These are phyloP conservation scores for Morbakka virulenta DNA, from an alignment of 30 jellyfish, hydroid and myxozoan genomes.

Conservation along the genomic window DNA sequence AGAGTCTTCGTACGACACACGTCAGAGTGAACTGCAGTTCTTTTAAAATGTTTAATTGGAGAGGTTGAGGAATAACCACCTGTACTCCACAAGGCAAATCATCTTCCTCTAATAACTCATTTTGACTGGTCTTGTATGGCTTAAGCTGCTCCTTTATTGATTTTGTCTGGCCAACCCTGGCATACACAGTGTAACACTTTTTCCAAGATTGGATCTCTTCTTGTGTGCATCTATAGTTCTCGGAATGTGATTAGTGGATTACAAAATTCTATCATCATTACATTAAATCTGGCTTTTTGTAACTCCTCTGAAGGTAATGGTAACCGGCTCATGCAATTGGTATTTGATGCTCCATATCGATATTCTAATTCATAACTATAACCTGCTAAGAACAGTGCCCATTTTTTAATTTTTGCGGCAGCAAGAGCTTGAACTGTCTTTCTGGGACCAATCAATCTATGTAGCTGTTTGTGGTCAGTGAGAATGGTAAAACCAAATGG, in stretches of 20 bases:
- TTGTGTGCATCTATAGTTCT: too few relatives aligned
- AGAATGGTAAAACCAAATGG: too few relatives aligned
- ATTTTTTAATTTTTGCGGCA: too few relatives aligned
- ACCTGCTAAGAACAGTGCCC: too few relatives aligned
- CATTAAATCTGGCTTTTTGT: not conserved
- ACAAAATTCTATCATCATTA: not conserved
- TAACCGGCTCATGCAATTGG: not conserved
- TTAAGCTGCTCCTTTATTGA: not conserved
- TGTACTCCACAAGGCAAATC: not conserved
- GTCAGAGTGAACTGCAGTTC: conserved; percentile 1
- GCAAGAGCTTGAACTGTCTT: too few relatives aligned
- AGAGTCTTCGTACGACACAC: conserved; percentile 2
- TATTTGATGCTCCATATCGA: too few relatives aligned
- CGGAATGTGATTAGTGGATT: too few relatives aligned
- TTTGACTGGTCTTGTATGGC: not conserved
- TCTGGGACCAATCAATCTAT: too few relatives aligned
- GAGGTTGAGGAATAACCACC: conserved; percentile 21
- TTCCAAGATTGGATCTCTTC: not conserved
- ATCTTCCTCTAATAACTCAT: conserved; percentile 9
- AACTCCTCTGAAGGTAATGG: not conserved
- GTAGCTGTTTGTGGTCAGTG: too few relatives aligned
- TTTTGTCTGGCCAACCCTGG: not conserved
- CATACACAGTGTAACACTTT: not conserved
- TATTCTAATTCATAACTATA: too few relatives aligned
- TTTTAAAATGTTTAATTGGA: not conserved